These are phyloP conservation scores for Chaetorhynchus papuensis DNA, from an alignment of 2,113 vertebrate genomes.

Conservation along the genomic window DNA sequence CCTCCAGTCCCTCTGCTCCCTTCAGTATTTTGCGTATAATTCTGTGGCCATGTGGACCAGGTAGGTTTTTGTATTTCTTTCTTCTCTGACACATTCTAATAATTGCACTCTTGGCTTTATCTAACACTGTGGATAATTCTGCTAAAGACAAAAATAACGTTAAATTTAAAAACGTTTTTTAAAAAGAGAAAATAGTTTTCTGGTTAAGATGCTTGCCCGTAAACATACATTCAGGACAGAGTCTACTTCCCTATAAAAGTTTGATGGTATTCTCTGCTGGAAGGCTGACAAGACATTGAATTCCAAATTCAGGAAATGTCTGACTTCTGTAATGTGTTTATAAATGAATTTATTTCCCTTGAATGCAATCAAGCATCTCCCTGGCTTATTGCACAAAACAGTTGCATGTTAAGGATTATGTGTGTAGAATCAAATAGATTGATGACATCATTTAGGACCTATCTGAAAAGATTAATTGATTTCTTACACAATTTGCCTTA, in stretches of 20 bases:
- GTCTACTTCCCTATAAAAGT: constrained; percentile 9
- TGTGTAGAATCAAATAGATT: background rate
- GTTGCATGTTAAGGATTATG: background rate
- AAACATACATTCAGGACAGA: background rate
- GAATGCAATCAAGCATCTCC: background rate
- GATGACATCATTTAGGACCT: constrained; percentile 5
- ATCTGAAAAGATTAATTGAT: constrained; percentile 19
- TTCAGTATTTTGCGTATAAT: background rate
- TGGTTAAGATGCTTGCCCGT: background rate
- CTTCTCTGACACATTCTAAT: background rate
- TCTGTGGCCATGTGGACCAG: background rate
- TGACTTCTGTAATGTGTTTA: constrained; percentile 39
- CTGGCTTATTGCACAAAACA: background rate
- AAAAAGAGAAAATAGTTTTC: background rate
- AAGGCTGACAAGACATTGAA: constrained; percentile 39
- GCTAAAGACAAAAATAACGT: background rate
- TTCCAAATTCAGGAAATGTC: constrained; percentile 52
- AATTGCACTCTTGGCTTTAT: background rate
- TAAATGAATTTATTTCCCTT: constrained; percentile 63
- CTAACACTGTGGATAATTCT: background rate
- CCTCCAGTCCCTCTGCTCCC: background rate
- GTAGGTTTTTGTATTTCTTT: background rate
- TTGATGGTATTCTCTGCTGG: constrained; percentile 27
- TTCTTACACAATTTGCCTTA: background rate
- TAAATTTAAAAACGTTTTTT: background rate